Percentiles rank a stretch among this genome's conserved stretches.
Evolutionary conservation across 1,140 invertebrate species (phyloP).

Genomic region (Drosophila auraria): DNA sequence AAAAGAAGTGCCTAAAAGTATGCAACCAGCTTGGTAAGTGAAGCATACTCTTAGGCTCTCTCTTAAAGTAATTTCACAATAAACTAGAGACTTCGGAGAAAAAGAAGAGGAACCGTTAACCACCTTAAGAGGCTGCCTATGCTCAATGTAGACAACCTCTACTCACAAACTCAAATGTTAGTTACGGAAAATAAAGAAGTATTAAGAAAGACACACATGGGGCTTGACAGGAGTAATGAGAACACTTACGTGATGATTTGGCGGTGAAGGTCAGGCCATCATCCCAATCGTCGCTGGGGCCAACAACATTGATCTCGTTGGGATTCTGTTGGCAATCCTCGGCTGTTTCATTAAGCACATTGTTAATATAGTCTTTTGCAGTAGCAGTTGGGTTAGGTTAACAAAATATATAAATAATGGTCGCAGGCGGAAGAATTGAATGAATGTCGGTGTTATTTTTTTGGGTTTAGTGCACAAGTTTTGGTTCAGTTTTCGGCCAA

Average conservation of each 20-base stretch:
- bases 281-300: constrained; percentile 90
- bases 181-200: constrained; percentile 28
- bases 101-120: constrained; percentile 16
- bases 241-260: constrained; percentile 91
- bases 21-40: too few species aligned
- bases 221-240: constrained; percentile 17
- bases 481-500: constrained; percentile 31
- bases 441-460: constrained; percentile 22
- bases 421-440: constrained; percentile 12
- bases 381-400: constrained; percentile 10
- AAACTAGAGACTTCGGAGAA: background rate
- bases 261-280: constrained; percentile 94
- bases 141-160: constrained; percentile 29
- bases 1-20: background rate
- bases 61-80: too few species aligned
- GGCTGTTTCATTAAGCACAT: constrained; percentile 90
- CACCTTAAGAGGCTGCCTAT: constrained; percentile 29
- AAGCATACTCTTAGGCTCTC: too few species aligned
- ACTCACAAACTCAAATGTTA: constrained; percentile 30
- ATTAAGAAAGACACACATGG: constrained; percentile 17
- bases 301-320: constrained; percentile 80
- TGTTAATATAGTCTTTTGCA: constrained; percentile 91
- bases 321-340: constrained; percentile 86
- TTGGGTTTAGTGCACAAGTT: constrained; percentile 36
- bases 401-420: constrained; percentile 24